phyloP scores from a whole-genome alignment of 2,797 vertebrate species.

The Falco concolor region DNA sequence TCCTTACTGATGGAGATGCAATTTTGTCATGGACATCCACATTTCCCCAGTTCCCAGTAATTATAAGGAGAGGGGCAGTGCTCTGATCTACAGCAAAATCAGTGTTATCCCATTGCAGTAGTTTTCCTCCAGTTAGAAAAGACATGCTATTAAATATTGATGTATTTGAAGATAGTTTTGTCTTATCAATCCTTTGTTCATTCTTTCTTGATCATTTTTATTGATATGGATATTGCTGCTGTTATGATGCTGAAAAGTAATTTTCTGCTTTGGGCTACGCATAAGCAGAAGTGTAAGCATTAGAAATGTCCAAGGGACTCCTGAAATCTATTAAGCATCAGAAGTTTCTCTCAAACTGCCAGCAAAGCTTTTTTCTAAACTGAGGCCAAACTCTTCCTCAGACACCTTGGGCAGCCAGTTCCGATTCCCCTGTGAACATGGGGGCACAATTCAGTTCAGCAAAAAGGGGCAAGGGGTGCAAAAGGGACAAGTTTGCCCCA shows the following conservation, averaged over 20 bases:
- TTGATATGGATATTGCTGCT: not conserved
- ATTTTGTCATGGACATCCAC: not conserved
- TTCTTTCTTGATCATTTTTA: not conserved
- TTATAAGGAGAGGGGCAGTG: not conserved
- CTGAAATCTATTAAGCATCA: not conserved
- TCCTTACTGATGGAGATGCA: not conserved
- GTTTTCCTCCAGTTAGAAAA: not conserved
- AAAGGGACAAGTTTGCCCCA: not conserved
- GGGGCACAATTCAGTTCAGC: not conserved
- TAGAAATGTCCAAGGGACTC: not conserved
- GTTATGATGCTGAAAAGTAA: not conserved
- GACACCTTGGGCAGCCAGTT: not conserved
- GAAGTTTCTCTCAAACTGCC: not conserved
- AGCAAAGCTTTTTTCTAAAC: not conserved
- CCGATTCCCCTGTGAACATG: accelerated
- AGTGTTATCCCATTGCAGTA: not conserved
- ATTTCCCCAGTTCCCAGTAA: not conserved
- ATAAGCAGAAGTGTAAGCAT: not conserved
- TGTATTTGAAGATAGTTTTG: not conserved
- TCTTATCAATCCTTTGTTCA: not conserved
- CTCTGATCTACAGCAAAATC: not conserved
- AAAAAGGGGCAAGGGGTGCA: not conserved
- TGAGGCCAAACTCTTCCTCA: not conserved
- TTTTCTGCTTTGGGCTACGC: not conserved
- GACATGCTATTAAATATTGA: not conserved